Conservation (phyloP, 2,113 vertebrate genomes). For the Tachysurus vachellii region DNA sequence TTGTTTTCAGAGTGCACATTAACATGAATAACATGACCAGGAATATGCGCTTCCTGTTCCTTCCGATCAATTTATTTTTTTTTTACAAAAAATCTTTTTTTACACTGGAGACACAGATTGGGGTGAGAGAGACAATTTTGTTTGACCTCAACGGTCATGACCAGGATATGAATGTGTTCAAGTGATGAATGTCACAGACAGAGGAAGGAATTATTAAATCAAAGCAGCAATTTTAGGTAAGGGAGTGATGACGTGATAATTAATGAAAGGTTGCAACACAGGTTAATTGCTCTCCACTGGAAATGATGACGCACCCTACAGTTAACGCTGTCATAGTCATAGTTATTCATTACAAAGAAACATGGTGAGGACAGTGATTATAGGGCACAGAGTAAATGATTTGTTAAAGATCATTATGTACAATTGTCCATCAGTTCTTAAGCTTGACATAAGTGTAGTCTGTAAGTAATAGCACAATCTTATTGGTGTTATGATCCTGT, state of each 20-base stretch:
- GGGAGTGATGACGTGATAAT: conserved; percentile 21
- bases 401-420: conserved; percentile 16
- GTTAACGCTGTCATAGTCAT: conserved; percentile 32
- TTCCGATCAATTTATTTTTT: neutral
- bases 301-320: conserved; percentile 40
- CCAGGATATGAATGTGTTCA: conserved; percentile 46
- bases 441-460: neutral
- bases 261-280: conserved; percentile 39
- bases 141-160: conserved; percentile 40
- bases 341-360: conserved; percentile 9
- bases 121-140: conserved; percentile 35
- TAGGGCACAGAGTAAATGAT: conserved; percentile 5
- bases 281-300: conserved; percentile 48
- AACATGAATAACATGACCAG: neutral
- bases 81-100: conserved; percentile 9
- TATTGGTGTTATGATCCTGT: neutral
- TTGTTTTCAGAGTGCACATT: neutral
- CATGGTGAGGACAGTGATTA: conserved; percentile 19
- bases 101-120: conserved; percentile 4
- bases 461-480: neutral
- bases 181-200: conserved; percentile 30
- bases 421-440: neutral
- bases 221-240: conserved; percentile 25
- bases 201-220: conserved; percentile 49
- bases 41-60: conserved; percentile 12